A percentile compares a stretch with the other conserved stretches of the same genome.
Conservation (phyloP, 2,888 invertebrate genomes). For the Argyra leucocephala region DNA sequence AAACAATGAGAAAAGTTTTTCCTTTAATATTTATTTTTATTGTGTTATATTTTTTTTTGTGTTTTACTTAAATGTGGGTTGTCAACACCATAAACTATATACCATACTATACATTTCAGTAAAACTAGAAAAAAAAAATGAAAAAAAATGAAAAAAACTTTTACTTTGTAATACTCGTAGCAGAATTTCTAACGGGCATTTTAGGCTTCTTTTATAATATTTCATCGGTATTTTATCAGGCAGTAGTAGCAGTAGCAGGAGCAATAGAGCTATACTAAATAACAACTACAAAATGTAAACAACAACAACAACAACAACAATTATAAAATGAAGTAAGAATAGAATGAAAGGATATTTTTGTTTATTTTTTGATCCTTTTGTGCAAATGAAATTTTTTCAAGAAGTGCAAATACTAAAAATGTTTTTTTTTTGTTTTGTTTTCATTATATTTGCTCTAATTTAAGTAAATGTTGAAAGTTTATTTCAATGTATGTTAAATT, state of each 20-base stretch:
- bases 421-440: neutral
- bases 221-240: too few species aligned
- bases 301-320: too few species aligned
- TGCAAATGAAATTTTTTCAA: neutral
- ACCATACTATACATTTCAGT: neutral
- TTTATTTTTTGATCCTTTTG: neutral
- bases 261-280: too few species aligned
- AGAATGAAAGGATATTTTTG: neutral
- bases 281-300: too few species aligned
- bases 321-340: too few species aligned
- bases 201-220: too few species aligned
- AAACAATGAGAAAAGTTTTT: too few species aligned
- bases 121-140: neutral
- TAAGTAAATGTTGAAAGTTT: too few species aligned
- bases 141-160: neutral
- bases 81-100: neutral
- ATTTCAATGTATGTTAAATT: too few species aligned
- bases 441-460: neutral
- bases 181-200: neutral
- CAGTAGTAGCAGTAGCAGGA: too few species aligned
- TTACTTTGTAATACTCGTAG: neutral
- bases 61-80: neutral
- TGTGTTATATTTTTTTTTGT: too few species aligned
- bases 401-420: slow-evolving; percentile 3
- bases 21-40: too few species aligned